Conservation (phyloP, 2,888 invertebrate genomes). For the Thera britannica region DNA sequence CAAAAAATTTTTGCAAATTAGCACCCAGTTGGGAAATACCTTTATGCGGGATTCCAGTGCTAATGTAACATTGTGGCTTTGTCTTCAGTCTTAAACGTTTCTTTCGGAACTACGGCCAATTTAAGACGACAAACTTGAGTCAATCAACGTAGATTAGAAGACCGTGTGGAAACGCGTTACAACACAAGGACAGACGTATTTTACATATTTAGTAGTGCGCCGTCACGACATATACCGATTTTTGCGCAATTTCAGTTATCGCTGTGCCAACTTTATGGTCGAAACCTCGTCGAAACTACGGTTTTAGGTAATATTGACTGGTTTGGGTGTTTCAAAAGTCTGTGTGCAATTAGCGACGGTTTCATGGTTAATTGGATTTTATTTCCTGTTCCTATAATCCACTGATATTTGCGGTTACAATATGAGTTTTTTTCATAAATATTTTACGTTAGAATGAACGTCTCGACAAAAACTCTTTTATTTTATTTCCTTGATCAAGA, state of each 20-base stretch:
- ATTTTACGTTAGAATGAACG: no score
- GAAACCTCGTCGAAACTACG: constrained; percentile 15
- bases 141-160: constrained; percentile 30
- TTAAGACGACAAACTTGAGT: constrained; percentile 15
- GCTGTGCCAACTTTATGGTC: constrained; percentile 32
- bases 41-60: no score
- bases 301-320: constrained; percentile 23
- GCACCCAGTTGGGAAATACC: no score
- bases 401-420: not conserved
- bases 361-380: constrained; percentile 3
- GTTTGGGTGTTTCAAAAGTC: constrained; percentile 17
- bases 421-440: not conserved
- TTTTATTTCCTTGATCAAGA: no score
- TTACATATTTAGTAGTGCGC: constrained; percentile 37
- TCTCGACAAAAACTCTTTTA: no score
- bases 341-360: constrained; percentile 13
- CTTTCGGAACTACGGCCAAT: constrained; percentile 9
- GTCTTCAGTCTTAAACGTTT: not conserved
- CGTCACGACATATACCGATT: constrained; percentile 32
- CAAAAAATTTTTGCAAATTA: no score
- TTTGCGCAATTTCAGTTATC: constrained; percentile 26
- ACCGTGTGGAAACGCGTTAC: constrained; percentile 34
- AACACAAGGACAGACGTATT: constrained; percentile 35
- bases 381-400: constrained; percentile 1
- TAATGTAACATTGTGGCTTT: not conserved